Evolutionary conservation across 2,797 vertebrate genomes (phyloP).

Genomic region (Hybognathus amarus): DNA sequence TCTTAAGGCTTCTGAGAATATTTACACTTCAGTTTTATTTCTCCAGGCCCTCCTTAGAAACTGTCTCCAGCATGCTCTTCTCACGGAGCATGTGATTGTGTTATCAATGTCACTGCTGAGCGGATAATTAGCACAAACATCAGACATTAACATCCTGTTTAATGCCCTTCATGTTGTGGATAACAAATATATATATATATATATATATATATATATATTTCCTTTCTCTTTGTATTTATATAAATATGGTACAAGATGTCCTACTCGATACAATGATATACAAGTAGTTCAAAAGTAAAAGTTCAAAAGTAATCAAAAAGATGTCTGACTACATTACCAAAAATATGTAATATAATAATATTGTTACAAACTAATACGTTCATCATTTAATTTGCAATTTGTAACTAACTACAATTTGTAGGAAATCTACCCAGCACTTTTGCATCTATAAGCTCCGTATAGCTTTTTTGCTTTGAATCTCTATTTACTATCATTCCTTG

Average conservation of each 20-base stretch:
- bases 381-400: no score
- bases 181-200: neutral
- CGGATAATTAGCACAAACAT: conserved; percentile 49
- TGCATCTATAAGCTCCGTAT: no score
- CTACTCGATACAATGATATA: neutral
- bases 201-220: no score
- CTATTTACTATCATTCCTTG: no score
- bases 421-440: neutral
- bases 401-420: neutral
- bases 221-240: neutral
- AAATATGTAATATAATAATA: no score
- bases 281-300: neutral
- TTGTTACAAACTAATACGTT: no score
- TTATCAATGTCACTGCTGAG: conserved; percentile 63
- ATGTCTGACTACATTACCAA: no score
- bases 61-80: conserved; percentile 61
- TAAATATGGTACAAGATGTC: neutral
- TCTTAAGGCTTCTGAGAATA: conserved; percentile 73
- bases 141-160: neutral
- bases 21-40: conserved; percentile 61
- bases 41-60: conserved; percentile 66
- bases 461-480: no score
- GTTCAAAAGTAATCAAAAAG: no score
- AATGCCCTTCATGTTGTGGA: neutral
- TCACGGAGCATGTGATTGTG: conserved; percentile 66